Percentiles rank a stretch among this genome's conserved stretches.
These are phyloP conservation scores for Hirundichthys speculiger DNA, from an alignment of 2,113 vertebrate species.

Conservation along the genomic window DNA sequence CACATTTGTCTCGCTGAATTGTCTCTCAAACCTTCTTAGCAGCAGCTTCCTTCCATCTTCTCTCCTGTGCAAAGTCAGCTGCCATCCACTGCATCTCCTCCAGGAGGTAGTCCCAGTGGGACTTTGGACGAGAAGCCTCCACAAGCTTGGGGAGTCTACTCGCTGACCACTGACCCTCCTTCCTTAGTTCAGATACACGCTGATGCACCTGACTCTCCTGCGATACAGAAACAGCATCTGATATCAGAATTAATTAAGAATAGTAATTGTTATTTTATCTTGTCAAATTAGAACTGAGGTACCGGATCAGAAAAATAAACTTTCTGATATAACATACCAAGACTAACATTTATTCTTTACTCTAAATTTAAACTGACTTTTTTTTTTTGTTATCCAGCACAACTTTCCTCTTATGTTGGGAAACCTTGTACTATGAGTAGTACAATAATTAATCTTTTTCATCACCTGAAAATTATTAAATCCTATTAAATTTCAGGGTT, in stretches of 20 bases:
- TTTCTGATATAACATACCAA: too few species aligned
- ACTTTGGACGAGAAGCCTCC: constrained; percentile 90
- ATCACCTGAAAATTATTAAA: too few species aligned
- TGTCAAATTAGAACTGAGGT: too few species aligned
- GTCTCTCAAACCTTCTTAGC: constrained; percentile 90
- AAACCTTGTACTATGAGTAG: too few species aligned
- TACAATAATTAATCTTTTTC: too few species aligned
- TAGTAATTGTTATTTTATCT: too few species aligned
- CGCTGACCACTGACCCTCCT: constrained; percentile 94
- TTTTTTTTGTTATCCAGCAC: too few species aligned
- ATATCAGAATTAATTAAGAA: not conserved
- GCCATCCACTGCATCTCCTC: constrained; percentile 99
- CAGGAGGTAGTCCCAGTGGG: constrained; percentile 97
- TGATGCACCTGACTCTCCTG: constrained; percentile 93
- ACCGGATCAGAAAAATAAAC: too few species aligned
- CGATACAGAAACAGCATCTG: constrained; percentile 8
- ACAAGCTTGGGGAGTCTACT: constrained; percentile 92
- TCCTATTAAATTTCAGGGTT: too few species aligned
- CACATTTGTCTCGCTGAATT: not conserved
- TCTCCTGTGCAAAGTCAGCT: constrained; percentile 96
- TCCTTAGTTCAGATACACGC: constrained; percentile 89
- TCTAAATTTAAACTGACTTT: too few species aligned
- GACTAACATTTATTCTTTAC: too few species aligned
- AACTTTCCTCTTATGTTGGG: too few species aligned
- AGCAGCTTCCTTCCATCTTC: constrained; percentile 95